phyloP scores from a whole-genome alignment of 2,113 vertebrate genomes.

The Leptobrachium ailaonicum region DNA sequence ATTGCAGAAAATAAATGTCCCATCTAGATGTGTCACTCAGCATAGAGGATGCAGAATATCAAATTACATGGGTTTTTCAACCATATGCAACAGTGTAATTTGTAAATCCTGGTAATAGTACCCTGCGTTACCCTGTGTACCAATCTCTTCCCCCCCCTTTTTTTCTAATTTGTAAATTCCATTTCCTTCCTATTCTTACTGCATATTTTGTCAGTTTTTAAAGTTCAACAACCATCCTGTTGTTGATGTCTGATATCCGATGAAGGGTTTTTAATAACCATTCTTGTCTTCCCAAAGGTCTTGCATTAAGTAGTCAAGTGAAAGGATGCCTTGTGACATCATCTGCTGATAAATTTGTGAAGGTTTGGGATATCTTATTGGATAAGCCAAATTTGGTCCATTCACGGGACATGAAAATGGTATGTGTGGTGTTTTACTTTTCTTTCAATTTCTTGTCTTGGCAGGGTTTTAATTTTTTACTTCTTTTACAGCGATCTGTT shows the following conservation, averaged over 20 bases:
- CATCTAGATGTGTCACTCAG: too few species aligned
- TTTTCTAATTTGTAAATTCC: too few species aligned
- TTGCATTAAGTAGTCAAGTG: slow-evolving; percentile 91
- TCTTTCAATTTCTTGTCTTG: background rate
- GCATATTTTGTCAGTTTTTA: too few species aligned
- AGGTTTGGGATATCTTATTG: slow-evolving; percentile 93
- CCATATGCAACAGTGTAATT: background rate
- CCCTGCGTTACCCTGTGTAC: background rate
- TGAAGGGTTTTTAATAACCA: too few species aligned
- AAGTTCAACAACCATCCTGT: too few species aligned
- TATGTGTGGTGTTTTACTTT: slow-evolving; percentile 52
- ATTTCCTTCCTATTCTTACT: too few species aligned
- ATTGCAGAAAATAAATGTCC: too few species aligned
- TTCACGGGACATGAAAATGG: slow-evolving; percentile 97
- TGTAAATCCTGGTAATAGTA: background rate
- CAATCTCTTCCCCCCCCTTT: too few species aligned
- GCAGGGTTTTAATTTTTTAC: background rate
- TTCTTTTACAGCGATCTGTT: background rate
- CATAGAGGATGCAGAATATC: too few species aligned
- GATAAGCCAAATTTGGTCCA: slow-evolving; percentile 89
- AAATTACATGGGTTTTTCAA: too few species aligned
- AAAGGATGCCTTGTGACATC: slow-evolving; percentile 93
- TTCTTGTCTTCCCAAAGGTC: slow-evolving; percentile 65
- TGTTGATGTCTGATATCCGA: too few species aligned
- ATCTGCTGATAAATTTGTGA: slow-evolving; percentile 89